A percentile compares a stretch with the other conserved stretches of the same genome.
Evolutionary conservation across 2,797 vertebrate genomes (phyloP).

Genomic region (Anabas testudineus): DNA sequence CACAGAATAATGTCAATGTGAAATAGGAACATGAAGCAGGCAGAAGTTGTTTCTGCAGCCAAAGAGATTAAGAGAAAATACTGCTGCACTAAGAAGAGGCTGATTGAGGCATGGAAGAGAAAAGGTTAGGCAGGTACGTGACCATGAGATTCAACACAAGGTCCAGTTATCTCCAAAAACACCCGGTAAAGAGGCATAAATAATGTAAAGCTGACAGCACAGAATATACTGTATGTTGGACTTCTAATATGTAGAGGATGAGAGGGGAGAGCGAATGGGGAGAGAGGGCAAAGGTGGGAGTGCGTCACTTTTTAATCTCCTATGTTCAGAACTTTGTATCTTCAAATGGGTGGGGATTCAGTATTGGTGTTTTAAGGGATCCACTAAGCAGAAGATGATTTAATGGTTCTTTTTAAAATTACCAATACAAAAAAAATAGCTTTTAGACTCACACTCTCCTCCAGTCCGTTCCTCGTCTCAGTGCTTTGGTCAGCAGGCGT

Average conservation of each 20-base stretch:
- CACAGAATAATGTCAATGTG: slow-evolving; percentile 41
- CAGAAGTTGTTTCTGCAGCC: slow-evolving; percentile 37
- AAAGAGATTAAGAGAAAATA: slow-evolving; percentile 48
- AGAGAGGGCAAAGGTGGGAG: not conserved
- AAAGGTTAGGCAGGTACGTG: slow-evolving; percentile 49
- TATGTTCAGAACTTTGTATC: no score
- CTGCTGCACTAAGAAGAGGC: slow-evolving; percentile 12
- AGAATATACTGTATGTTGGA: slow-evolving; percentile 52
- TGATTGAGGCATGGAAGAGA: slow-evolving; percentile 28
- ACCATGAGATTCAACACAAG: slow-evolving; percentile 52
- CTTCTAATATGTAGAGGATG: slow-evolving; percentile 22
- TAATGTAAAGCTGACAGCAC: slow-evolving; percentile 62
- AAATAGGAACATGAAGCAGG: slow-evolving; percentile 15
- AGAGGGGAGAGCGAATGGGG: slow-evolving; percentile 6
- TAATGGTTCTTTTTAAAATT: no score
- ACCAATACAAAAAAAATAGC: no score
- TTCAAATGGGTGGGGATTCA: not conserved
- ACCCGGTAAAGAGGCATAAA: slow-evolving; percentile 57
- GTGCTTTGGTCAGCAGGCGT: no score
- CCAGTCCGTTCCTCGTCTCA: no score
- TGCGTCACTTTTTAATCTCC: not conserved
- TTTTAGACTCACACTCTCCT: no score
- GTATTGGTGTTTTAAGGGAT: not conserved
- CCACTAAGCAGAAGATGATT: not conserved
- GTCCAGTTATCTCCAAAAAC: slow-evolving; percentile 59